A percentile compares a stretch with the other conserved stretches of the same genome.
These are phyloP conservation scores for Carterocephalus palaemon DNA, from an alignment of 2,888 invertebrate genomes.

Conservation along the genomic window DNA sequence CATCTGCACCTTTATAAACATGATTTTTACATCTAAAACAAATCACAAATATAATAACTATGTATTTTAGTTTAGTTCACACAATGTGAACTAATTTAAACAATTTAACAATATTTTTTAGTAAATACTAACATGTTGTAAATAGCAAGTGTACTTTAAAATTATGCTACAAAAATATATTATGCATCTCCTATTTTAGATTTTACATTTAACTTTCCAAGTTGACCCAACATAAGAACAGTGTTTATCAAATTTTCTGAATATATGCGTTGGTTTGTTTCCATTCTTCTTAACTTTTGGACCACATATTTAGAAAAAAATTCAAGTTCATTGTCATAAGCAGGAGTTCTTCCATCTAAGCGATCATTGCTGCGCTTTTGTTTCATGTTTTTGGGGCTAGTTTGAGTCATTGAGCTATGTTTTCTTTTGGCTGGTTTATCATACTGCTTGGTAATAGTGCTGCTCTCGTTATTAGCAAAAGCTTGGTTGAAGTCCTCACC, in stretches of 20 bases:
- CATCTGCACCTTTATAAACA: constrained; percentile 12
- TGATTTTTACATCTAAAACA: not conserved
- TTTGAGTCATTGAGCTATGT: constrained; percentile 39
- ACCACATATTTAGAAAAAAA: constrained; percentile 73
- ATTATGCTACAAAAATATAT: constrained; percentile 18
- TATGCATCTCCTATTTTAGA: constrained; percentile 57
- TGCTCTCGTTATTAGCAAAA: constrained; percentile 44
- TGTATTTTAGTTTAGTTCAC: constrained; percentile 8
- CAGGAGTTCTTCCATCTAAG: constrained; percentile 40
- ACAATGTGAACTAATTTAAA: constrained; percentile 5
- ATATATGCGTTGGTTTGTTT: constrained; percentile 72
- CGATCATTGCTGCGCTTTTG: constrained; percentile 50
- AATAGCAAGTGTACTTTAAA: constrained; percentile 19
- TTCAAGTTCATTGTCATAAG: constrained; percentile 66
- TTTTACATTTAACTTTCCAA: constrained; percentile 65
- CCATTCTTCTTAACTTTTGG: constrained; percentile 70
- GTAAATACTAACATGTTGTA: constrained; percentile 23
- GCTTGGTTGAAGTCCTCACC: constrained; percentile 59
- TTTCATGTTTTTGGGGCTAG: constrained; percentile 46
- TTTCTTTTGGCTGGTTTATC: constrained; percentile 45
- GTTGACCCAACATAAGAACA: constrained; percentile 70
- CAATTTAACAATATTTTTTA: constrained; percentile 15
- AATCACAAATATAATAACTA: no score
- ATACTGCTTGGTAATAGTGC: constrained; percentile 32
- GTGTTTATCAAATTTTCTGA: constrained; percentile 75